Conservation (phyloP, 35 echinoderm and acorn worm species). For the Strongylocentrotus purpuratus region DNA sequence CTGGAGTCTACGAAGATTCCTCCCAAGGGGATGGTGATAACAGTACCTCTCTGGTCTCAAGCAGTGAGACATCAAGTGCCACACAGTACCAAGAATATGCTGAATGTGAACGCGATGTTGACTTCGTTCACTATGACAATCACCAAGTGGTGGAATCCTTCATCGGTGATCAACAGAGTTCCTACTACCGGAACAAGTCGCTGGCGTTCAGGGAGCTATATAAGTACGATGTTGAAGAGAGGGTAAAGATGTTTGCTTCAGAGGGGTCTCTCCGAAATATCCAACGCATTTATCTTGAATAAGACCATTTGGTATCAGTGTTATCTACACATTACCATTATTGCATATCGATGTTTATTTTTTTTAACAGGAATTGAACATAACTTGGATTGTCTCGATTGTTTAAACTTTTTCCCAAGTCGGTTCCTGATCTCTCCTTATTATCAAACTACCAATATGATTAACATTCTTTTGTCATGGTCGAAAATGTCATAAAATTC, state of each 20-base stretch:
- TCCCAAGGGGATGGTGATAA: not conserved
- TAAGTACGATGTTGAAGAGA: not conserved
- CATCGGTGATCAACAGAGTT: not conserved
- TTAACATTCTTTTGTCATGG: too few species aligned
- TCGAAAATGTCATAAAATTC: too few species aligned
- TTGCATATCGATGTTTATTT: too few species aligned
- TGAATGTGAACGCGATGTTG: not conserved
- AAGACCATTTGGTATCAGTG: not conserved
- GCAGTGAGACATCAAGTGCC: not conserved
- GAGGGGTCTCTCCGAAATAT: not conserved
- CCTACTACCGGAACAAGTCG: not conserved
- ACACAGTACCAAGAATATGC: not conserved
- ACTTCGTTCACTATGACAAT: not conserved
- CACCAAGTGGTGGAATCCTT: not conserved
- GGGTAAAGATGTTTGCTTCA: not conserved
- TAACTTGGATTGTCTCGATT: too few species aligned
- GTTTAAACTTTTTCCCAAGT: too few species aligned
- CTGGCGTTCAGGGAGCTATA: not conserved
- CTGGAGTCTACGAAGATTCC: not conserved
- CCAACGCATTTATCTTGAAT: conserved; percentile 10
- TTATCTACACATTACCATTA: too few species aligned
- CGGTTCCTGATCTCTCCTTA: too few species aligned
- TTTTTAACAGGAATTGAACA: too few species aligned
- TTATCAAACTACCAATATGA: too few species aligned
- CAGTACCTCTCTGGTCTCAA: not conserved